Evolutionary conservation across 64 coral and sea anemone species (phyloP).

Genomic region (Trachythela sp.): DNA sequence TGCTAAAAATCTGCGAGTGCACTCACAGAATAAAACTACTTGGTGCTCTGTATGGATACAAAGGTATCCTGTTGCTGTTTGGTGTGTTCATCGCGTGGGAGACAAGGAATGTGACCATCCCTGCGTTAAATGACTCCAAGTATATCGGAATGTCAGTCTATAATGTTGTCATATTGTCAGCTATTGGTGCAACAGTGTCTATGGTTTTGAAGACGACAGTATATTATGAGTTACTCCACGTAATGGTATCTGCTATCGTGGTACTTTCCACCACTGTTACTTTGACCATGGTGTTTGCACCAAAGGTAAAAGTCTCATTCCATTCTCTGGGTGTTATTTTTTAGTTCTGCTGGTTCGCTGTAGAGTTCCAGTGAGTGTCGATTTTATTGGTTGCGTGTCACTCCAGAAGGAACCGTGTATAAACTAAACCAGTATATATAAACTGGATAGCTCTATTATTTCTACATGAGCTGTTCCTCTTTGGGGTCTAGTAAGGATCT

Average conservation of each 20-base stretch:
- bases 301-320: background rate
- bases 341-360: background rate
- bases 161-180: conserved; percentile 9
- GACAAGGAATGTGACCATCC: background rate
- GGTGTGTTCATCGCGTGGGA: conserved; percentile 22
- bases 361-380: no score
- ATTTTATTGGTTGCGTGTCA: no score
- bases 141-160: conserved; percentile 17
- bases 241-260: background rate
- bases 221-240: conserved; percentile 2
- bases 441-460: no score
- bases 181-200: background rate
- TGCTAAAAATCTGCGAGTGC: conserved; percentile 7
- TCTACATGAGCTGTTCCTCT: no score
- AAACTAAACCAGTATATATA: no score
- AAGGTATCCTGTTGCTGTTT: background rate
- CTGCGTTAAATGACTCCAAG: conserved; percentile 8
- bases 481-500: no score
- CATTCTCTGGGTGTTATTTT: background rate
- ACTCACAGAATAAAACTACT: background rate
- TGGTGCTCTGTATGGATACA: background rate
- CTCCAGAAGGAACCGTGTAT: no score
- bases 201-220: conserved; percentile 3
- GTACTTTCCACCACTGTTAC: background rate
- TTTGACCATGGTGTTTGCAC: background rate